phyloP scores from a whole-genome alignment of 2,888 invertebrate species.

The Xanthia icteritia region DNA sequence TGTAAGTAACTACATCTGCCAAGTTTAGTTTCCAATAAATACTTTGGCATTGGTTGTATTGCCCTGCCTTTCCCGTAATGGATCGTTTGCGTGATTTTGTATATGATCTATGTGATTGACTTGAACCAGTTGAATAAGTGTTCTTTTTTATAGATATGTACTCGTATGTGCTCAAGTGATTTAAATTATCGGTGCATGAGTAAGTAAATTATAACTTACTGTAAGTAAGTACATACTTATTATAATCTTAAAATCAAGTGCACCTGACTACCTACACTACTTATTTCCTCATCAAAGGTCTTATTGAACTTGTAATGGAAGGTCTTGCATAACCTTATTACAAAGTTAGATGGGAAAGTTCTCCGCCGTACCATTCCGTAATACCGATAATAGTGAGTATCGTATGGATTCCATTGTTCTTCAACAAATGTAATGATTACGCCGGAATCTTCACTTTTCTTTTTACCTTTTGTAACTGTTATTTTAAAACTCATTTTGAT shows the following conservation, averaged over 20 bases:
- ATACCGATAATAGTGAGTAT: constrained; percentile 63
- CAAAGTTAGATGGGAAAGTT: constrained; percentile 72
- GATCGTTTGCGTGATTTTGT: constrained; percentile 5
- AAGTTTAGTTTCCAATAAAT: constrained; percentile 30
- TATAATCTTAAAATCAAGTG: not conserved
- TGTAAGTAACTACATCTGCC: constrained; percentile 13
- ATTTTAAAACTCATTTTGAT: constrained; percentile 51
- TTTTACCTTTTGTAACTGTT: constrained; percentile 49
- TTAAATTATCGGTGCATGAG: constrained; percentile 1
- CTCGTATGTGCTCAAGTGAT: not conserved
- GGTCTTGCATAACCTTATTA: constrained; percentile 66
- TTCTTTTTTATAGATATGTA: not conserved
- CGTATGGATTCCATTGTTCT: constrained; percentile 66
- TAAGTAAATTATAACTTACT: not conserved
- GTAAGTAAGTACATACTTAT: not conserved
- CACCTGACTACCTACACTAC: not conserved
- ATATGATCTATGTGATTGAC: not conserved
- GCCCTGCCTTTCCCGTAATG: not conserved
- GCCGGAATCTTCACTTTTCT: constrained; percentile 58
- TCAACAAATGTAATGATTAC: constrained; percentile 54
- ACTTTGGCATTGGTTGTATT: constrained; percentile 28
- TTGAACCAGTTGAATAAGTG: not conserved
- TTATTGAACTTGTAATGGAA: constrained; percentile 56
- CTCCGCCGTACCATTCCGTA: constrained; percentile 63
- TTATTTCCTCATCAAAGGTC: constrained; percentile 12